Evolutionary conservation across 2,113 vertebrate genomes (phyloP).

Genomic region (Benitochromis conjunctus): DNA sequence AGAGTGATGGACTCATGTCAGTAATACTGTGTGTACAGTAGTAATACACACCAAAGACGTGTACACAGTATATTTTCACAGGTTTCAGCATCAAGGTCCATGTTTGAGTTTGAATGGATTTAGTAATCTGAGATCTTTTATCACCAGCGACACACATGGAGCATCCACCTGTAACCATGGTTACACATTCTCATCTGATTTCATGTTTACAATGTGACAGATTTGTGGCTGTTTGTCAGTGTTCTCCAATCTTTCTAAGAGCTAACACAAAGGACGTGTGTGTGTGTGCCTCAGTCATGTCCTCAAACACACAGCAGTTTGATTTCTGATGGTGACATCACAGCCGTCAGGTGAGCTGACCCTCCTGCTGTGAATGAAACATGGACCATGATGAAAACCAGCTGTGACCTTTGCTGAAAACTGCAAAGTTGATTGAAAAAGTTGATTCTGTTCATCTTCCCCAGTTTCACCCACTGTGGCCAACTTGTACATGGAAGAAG

Average conservation of each 20-base stretch:
- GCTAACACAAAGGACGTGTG: neutral
- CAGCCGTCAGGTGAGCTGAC: neutral
- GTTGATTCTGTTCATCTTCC: too few species aligned
- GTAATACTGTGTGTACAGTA: neutral
- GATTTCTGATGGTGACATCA: neutral
- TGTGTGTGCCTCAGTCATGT: too few species aligned
- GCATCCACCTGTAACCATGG: neutral
- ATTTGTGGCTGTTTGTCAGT: neutral
- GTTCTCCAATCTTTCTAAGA: neutral
- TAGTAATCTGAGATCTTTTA: neutral
- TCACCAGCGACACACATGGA: neutral
- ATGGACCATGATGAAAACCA: slow-evolving; percentile 1
- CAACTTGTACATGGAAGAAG: too few species aligned
- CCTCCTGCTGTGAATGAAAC: neutral
- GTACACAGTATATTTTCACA: neutral
- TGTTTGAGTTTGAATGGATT: neutral
- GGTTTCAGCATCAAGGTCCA: neutral
- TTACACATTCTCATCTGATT: too few species aligned
- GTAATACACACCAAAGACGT: neutral
- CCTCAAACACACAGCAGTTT: neutral
- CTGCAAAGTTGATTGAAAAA: neutral
- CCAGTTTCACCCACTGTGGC: neutral
- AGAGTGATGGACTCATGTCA: neutral
- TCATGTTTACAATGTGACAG: neutral
- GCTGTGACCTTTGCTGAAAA: slow-evolving; percentile 11